Conservation (phyloP, 2,888 invertebrate species). For the Octodonta nipae region DNA sequence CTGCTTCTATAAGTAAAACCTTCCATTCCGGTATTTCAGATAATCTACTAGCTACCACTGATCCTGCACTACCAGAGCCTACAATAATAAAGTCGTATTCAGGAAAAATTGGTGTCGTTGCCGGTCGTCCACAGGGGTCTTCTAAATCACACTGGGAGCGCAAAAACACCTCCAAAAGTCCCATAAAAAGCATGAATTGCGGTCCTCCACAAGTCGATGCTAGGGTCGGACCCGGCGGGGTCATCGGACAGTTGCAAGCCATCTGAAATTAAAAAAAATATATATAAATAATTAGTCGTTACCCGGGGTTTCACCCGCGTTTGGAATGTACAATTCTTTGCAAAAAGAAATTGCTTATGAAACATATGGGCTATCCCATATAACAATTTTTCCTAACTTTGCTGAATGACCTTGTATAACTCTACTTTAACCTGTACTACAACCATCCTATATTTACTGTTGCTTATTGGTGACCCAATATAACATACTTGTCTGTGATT, state of each 20-base stretch:
- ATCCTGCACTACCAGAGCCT: constrained; percentile 59
- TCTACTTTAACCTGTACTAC: too few species aligned
- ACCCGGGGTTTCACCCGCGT: too few species aligned
- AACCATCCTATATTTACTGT: too few species aligned
- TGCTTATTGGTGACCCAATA: too few species aligned
- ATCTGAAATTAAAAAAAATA: too few species aligned
- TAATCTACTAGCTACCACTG: constrained; percentile 57
- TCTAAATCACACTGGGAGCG: constrained; percentile 77
- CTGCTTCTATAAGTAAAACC: constrained; percentile 62
- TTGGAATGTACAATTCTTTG: too few species aligned
- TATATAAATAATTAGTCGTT: too few species aligned
- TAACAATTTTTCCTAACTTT: too few species aligned
- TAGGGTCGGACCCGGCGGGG: constrained; percentile 67
- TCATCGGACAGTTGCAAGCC: constrained; percentile 67
- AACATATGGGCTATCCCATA: too few species aligned
- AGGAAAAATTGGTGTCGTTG: constrained; percentile 42
- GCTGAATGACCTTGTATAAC: too few species aligned
- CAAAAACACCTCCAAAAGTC: constrained; percentile 71
- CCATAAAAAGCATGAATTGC: constrained; percentile 82
- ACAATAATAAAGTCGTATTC: constrained; percentile 66
- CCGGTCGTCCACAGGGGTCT: constrained; percentile 68
- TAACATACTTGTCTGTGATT: too few species aligned
- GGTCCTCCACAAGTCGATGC: constrained; percentile 75
- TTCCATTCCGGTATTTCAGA: constrained; percentile 61
- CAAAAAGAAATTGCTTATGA: too few species aligned